Conservation (phyloP, 2,797 vertebrate genomes). For the Phrynocephalus forsythii region DNA sequence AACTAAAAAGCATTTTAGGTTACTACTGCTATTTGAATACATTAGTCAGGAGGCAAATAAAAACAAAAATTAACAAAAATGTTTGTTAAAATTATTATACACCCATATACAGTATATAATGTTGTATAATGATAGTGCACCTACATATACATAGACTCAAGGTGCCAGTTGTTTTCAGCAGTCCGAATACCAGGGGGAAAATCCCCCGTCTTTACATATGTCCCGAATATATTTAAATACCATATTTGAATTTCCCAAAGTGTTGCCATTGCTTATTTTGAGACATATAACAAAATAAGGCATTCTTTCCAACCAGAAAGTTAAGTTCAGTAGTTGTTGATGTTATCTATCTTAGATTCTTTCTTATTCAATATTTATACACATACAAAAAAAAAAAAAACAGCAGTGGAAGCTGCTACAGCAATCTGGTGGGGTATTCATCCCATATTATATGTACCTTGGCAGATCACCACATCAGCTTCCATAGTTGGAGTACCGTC, state of each 20-base stretch:
- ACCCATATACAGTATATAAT: not conserved
- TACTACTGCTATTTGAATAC: not conserved
- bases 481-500: too few species aligned
- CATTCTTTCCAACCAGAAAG: not conserved
- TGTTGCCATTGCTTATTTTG: not conserved
- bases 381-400: too few species aligned
- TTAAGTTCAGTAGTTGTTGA: not conserved
- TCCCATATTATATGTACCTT: too few species aligned
- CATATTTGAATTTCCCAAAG: not conserved
- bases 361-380: too few species aligned
- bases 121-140: not conserved
- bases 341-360: too few species aligned
- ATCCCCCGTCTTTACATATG: not conserved
- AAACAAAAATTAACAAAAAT: not conserved
- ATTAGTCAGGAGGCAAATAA: slow-evolving; percentile 4
- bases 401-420: not conserved
- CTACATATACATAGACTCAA: not conserved
- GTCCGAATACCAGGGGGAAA: not conserved
- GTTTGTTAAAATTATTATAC: not conserved
- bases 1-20: not conserved
- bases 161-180: not conserved
- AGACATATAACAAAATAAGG: not conserved
- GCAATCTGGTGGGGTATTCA: too few species aligned
- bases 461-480: too few species aligned
- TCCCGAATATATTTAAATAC: slow-evolving; percentile 1